Evolutionary conservation across 2,888 invertebrate species (phyloP).

Genomic region (Bombylius discolor): DNA sequence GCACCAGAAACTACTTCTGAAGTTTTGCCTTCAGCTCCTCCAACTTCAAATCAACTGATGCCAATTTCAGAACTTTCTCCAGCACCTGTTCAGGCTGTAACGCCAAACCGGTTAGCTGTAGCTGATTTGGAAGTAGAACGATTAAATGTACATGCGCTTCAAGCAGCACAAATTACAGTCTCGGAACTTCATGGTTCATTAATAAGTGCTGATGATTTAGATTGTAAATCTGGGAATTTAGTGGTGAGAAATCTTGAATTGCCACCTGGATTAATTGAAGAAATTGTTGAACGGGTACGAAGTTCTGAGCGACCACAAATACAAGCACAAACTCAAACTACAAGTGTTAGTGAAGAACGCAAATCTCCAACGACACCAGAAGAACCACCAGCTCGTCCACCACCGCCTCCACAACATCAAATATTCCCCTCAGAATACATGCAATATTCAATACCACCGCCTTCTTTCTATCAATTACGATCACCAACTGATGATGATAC

Average conservation of each 20-base stretch:
- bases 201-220: conserved; percentile 57
- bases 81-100: conserved; percentile 6
- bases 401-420: conserved; percentile 41
- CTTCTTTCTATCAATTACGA: conserved; percentile 39
- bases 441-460: conserved; percentile 41
- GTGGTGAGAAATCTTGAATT: conserved; percentile 54
- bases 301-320: conserved; percentile 24
- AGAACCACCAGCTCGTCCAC: conserved; percentile 38
- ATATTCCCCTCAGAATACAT: conserved; percentile 37
- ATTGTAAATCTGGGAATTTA: conserved; percentile 54
- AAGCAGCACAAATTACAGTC: conserved; percentile 66
- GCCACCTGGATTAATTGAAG: conserved; percentile 53
- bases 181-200: conserved; percentile 68
- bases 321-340: conserved; percentile 35
- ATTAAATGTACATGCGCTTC: conserved; percentile 61
- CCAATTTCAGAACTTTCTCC: conserved; percentile 4
- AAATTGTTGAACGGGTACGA: conserved; percentile 44
- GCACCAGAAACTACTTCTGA: not conserved
- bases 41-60: not conserved
- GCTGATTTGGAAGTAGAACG: conserved; percentile 66
- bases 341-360: not conserved
- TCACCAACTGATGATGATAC: conserved; percentile 33
- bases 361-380: conserved; percentile 4
- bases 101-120: conserved; percentile 44
- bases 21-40: not conserved